Evolutionary conservation across 2,113 vertebrate genomes (phyloP).

Genomic region (Mellivora capensis): DNA sequence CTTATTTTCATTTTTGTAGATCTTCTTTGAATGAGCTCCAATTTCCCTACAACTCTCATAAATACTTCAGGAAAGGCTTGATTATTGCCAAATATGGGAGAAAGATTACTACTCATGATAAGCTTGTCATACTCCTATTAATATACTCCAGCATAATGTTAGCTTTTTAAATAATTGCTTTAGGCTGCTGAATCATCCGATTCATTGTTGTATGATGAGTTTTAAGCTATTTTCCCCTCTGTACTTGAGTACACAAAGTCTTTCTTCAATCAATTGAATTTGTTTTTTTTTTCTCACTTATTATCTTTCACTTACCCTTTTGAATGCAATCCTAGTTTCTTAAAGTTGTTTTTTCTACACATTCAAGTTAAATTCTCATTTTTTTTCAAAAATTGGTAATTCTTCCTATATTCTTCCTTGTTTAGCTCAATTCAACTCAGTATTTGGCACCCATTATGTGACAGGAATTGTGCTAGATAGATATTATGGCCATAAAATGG

Average conservation of each 20-base stretch:
- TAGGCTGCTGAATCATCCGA: conserved; percentile 53
- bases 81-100: conserved; percentile 64
- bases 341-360: neutral
- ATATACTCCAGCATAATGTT: conserved; percentile 44
- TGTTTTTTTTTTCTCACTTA: neutral
- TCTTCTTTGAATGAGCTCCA: conserved; percentile 58
- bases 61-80: conserved; percentile 61
- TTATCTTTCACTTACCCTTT: neutral
- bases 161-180: conserved; percentile 59
- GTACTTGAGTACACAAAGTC: neutral
- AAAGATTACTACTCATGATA: conserved; percentile 54
- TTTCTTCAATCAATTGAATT: neutral
- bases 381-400: neutral
- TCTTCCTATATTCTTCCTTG: neutral
- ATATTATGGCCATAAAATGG: neutral
- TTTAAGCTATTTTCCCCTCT: neutral
- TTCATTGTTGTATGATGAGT: neutral
- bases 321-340: neutral
- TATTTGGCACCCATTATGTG: neutral
- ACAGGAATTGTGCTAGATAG: neutral
- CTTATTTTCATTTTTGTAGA: conserved; percentile 56
- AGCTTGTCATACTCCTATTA: conserved; percentile 40
- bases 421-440: neutral
- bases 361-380: neutral
- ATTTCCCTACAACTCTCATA: conserved; percentile 44